phyloP scores from a whole-genome alignment of 2,888 invertebrate species.

The Malacosoma neustria region DNA sequence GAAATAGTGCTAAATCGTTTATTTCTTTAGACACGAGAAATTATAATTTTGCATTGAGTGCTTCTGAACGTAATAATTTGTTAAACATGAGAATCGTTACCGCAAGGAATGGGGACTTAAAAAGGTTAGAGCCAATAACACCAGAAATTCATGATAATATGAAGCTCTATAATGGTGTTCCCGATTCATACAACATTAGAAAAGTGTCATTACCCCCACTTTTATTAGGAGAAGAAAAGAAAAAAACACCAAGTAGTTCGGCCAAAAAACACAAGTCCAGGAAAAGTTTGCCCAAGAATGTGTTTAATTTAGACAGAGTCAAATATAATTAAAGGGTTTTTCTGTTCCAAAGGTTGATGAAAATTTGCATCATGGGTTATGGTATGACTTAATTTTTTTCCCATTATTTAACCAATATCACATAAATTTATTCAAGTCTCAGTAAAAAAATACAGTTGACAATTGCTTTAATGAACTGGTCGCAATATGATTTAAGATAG shows the following conservation, averaged over 20 bases:
- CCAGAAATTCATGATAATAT: constrained; percentile 39
- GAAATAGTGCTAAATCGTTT: constrained; percentile 66
- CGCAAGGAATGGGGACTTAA: constrained; percentile 48
- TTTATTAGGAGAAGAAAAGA: constrained; percentile 55
- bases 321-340: constrained; percentile 20
- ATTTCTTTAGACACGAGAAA: constrained; percentile 56
- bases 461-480: too few species aligned
- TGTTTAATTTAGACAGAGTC: constrained; percentile 32
- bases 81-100: constrained; percentile 47
- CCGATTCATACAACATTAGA: constrained; percentile 39
- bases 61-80: constrained; percentile 40
- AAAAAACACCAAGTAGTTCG: constrained; percentile 33
- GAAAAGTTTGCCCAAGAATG: constrained; percentile 25
- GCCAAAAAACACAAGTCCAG: constrained; percentile 42
- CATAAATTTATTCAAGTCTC: too few species aligned
- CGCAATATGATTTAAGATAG: too few species aligned
- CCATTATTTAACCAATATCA: too few species aligned
- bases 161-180: constrained; percentile 26
- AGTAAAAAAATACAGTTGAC: too few species aligned
- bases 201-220: constrained; percentile 65
- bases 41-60: constrained; percentile 38
- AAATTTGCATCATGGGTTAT: too few species aligned
- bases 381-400: too few species aligned
- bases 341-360: too few species aligned
- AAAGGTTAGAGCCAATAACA: constrained; percentile 49